Evolutionary conservation across 2,113 vertebrate species (phyloP), one percentile per base, ranked within the genome.

Genomic region (Ceuthmochares aereus): DNA sequence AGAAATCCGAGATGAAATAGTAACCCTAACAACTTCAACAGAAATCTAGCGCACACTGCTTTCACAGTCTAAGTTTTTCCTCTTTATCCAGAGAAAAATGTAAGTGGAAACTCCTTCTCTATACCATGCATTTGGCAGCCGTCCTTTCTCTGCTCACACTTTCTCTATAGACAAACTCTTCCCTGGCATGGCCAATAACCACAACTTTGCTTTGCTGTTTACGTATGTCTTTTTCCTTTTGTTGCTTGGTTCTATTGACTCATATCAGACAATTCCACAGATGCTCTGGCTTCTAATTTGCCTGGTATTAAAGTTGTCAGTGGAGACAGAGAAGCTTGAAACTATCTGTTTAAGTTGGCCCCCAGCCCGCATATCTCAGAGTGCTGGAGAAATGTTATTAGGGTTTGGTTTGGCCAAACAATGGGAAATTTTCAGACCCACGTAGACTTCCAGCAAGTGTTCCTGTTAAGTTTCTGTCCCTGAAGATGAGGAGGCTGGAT

Each of bases 281-380:
- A 59, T 94, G 67, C 73, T 81, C 79, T 81, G 78, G 21, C 73
- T 87, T 77, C 76, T 83, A 85, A 8, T 96, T 81, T 95, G 54
- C 36, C 68, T 95, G 93, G 68, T 76, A 94, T 93, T 93, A 34
- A 89, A 69, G 68, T 20, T 85, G 81, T 87, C 84, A 80, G 40
- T 87, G 87, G 89, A 87, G 66, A 81, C 72, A 76, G 80, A 78
- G 75, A 94, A 85, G n/a, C 63, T 76, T 45, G 58, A 83, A 87
- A 95, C 20, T 29, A 81, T 79, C 82, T 87, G 40, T 84, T 84
- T 94, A 76, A 66, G 67, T 95, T 95, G 92, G 73, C 78, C 25
- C 43, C 27, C 47, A 29, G 43, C 67, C 85, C 88, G 83, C 29
- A 30, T 29, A 51, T 54, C 58, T 95, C 74, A 60, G 84, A 73